phyloP scores from a whole-genome alignment of 2,888 invertebrate genomes.

The Andricus curvator region DNA sequence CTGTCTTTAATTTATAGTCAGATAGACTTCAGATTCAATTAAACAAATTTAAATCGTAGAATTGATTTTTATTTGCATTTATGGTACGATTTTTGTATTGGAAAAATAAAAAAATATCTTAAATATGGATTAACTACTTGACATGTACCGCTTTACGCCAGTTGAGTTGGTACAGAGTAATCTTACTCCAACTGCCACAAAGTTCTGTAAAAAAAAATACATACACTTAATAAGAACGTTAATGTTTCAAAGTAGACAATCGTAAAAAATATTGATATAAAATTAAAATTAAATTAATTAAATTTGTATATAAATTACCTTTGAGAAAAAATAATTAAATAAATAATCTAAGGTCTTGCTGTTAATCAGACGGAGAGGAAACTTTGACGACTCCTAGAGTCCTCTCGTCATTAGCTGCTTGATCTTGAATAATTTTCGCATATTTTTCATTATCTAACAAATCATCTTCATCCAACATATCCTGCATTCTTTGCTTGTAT shows the following conservation, averaged over 20 bases:
- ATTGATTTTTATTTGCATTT: not conserved
- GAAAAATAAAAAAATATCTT: not conserved
- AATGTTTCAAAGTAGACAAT: no score
- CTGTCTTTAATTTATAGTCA: not conserved
- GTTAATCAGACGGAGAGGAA: slow-evolving; percentile 4
- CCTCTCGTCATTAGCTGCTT: slow-evolving; percentile 74
- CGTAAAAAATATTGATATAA: no score
- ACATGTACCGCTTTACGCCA: not conserved
- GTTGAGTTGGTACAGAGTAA: no score
- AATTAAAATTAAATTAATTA: no score
- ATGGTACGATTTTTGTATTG: not conserved
- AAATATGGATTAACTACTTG: not conserved
- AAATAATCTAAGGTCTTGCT: no score
- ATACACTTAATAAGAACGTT: no score
- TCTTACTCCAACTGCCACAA: no score
- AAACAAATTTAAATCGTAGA: not conserved
- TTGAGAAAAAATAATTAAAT: no score
- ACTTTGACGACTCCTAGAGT: slow-evolving; percentile 66
- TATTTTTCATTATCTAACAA: slow-evolving; percentile 76
- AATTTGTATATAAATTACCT: no score
- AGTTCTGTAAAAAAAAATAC: no score
- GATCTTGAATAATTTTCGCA: slow-evolving; percentile 75
- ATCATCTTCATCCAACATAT: slow-evolving; percentile 88
- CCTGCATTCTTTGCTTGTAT: slow-evolving; percentile 89
- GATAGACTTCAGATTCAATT: not conserved